Percentiles rank a stretch among this genome's conserved stretches.
Conservation (phyloP, 2,888 invertebrate genomes). For the Phlogophora meticulosa region DNA sequence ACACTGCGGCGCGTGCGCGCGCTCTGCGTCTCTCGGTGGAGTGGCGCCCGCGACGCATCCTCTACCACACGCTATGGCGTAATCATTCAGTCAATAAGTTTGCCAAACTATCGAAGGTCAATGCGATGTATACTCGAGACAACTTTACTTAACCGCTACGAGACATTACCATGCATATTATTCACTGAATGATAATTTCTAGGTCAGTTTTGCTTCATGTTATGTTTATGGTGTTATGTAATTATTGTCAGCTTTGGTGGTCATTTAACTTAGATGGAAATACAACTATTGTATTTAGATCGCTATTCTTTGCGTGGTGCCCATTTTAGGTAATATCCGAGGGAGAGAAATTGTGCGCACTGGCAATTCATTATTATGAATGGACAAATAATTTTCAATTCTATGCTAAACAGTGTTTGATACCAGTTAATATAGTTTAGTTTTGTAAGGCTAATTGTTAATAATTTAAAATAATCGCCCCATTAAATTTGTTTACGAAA, state of each 20-base stretch:
- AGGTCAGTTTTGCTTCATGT: constrained; percentile 77
- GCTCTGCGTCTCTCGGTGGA: constrained; percentile 76
- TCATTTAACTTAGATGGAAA: constrained; percentile 58
- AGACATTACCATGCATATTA: constrained; percentile 79
- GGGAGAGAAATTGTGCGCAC: constrained; percentile 31
- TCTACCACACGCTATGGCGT: constrained; percentile 83
- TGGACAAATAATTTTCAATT: constrained; percentile 11
- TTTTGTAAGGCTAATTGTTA: not conserved
- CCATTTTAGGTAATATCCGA: constrained; percentile 34
- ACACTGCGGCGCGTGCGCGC: constrained; percentile 78
- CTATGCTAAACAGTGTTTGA: not conserved
- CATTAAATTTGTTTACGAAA: not conserved
- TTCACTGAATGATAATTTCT: constrained; percentile 84
- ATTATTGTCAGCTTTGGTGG: constrained; percentile 61
- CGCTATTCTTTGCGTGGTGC: constrained; percentile 17
- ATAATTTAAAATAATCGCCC: not conserved
- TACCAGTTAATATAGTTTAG: constrained; percentile 2
- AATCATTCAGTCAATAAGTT: constrained; percentile 88
- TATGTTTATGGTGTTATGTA: constrained; percentile 75
- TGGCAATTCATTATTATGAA: constrained; percentile 8
- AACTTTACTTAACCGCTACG: constrained; percentile 82
- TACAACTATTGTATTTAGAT: constrained; percentile 51
- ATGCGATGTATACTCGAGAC: constrained; percentile 84
- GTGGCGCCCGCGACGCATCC: constrained; percentile 77
- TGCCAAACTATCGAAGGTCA: constrained; percentile 89